Evolutionary conservation across 2,888 invertebrate species (phyloP).

Genomic region (Agrotis exclamationis): DNA sequence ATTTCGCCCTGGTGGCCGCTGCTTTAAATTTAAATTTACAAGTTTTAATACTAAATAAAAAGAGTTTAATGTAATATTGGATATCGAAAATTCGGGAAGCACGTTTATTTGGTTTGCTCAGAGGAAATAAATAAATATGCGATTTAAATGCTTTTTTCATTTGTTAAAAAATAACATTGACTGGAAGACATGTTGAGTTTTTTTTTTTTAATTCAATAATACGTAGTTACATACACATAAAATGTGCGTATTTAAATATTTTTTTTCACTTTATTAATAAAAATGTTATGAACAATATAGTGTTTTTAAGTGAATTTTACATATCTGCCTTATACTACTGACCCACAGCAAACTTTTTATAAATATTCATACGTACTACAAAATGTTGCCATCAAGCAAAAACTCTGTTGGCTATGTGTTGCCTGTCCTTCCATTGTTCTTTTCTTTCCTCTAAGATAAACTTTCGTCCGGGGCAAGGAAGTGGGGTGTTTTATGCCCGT

Average conservation of each 20-base stretch:
- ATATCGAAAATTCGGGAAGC: constrained; percentile 22
- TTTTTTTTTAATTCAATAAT: no score
- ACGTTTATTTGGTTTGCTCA: constrained; percentile 3
- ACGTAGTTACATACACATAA: no score
- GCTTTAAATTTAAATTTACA: constrained; percentile 52
- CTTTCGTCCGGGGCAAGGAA: constrained; percentile 65
- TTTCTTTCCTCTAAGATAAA: constrained; percentile 71
- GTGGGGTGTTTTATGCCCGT: constrained; percentile 75
- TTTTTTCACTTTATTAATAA: background rate
- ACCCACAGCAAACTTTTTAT: constrained; percentile 33
- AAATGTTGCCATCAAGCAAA: constrained; percentile 62
- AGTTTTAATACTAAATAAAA: constrained; percentile 47
- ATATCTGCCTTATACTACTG: background rate
- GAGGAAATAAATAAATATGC: constrained; percentile 3
- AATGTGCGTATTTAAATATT: no score
- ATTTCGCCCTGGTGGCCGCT: constrained; percentile 50
- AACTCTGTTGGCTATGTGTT: constrained; percentile 65
- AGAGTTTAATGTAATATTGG: constrained; percentile 36
- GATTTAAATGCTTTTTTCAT: background rate
- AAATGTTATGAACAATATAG: background rate
- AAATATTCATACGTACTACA: constrained; percentile 32
- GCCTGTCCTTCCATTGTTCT: constrained; percentile 65
- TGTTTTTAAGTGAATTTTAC: no score
- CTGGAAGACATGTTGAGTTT: no score
- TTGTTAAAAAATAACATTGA: no score